Evolutionary conservation across 2,888 invertebrate species (phyloP).

Genomic region (Ichneumoninae sp.): DNA sequence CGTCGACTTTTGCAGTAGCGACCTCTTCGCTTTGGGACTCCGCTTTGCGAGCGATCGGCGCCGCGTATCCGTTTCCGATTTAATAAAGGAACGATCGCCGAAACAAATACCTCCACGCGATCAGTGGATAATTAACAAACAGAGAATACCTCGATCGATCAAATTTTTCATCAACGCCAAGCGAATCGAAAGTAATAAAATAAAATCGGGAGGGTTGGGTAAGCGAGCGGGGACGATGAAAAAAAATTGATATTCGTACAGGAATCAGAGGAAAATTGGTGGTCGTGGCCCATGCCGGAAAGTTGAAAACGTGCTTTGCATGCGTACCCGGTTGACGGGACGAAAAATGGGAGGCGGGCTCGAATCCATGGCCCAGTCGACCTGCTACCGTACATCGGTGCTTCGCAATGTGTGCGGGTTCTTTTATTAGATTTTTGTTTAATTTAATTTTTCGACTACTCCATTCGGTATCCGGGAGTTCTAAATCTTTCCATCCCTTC

Average conservation of each 20-base stretch:
- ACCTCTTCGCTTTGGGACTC: slow-evolving; percentile 10
- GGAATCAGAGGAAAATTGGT: slow-evolving; percentile 66
- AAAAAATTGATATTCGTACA: slow-evolving; percentile 62
- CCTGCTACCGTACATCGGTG: slow-evolving; percentile 65
- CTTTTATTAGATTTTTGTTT: slow-evolving; percentile 77
- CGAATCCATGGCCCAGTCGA: slow-evolving; percentile 69
- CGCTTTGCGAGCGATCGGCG: background rate
- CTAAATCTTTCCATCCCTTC: background rate
- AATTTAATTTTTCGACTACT: slow-evolving; percentile 72
- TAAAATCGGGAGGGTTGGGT: slow-evolving; percentile 27
- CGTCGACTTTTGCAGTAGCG: background rate
- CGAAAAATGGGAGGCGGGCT: slow-evolving; percentile 41
- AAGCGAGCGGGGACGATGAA: background rate
- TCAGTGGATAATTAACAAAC: background rate
- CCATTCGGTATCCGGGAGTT: slow-evolving; percentile 32
- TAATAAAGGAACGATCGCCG: background rate
- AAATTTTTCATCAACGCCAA: background rate
- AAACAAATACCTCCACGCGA: background rate
- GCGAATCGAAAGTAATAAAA: slow-evolving; percentile 51
- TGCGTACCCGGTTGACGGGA: slow-evolving; percentile 49
- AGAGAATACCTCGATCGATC: background rate
- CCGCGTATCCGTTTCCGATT: background rate
- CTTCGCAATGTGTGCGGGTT: slow-evolving; percentile 26
- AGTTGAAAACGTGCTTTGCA: slow-evolving; percentile 71
- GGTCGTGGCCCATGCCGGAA: slow-evolving; percentile 64